Evolutionary conservation across 2,888 invertebrate genomes (phyloP), one percentile per base, ranked within the genome.

Genomic region (Drosophila macrospina): DNA sequence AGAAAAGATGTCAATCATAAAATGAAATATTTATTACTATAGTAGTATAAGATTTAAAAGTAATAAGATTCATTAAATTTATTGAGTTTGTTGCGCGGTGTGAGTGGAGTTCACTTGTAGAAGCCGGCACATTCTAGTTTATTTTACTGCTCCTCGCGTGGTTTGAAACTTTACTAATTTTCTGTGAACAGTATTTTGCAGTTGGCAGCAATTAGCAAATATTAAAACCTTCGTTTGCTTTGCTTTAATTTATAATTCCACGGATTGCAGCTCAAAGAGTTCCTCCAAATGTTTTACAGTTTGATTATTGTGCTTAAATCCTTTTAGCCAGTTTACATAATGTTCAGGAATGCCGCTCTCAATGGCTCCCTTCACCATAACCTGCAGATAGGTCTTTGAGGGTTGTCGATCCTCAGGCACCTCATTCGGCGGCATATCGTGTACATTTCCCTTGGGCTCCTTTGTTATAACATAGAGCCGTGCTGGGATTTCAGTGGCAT

Each of bases 231-330:
- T 30, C 0, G 3, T 2, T 5, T 6, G 30, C 39, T 36, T 55
- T 5, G 8, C 5, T 32, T 7, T 13, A 6, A 8, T n/a, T 28
- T 20, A 89, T 73, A 69, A 82, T 32, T 59, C 45, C 2, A 74
- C 41, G 1, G 37, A 41, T 11, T 90, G 72, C 44, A 93, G 84
- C 45, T 93, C 91, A 42, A 93, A 90, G 50, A 86, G 70, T 6
- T 74, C 44, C 88, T 92, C 89, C 85, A 93, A 74, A 86, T 78
- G 72, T 76, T 85, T 89, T 78, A 93, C 96, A 48, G 90, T 91
- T 91, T 94, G 94, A 78, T 95, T 95, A 91, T 98, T 98, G 90
- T 97, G 94, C 56, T 94, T 94, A 48, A 98, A 93, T 24, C 91
- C 92, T 87, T 94, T 93, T 66, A 98, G 92, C 78, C 93, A 93